Evolutionary conservation across 2,888 invertebrate species (phyloP), one percentile per base, ranked within the genome.

Genomic region (Philopedon plagiatum): DNA sequence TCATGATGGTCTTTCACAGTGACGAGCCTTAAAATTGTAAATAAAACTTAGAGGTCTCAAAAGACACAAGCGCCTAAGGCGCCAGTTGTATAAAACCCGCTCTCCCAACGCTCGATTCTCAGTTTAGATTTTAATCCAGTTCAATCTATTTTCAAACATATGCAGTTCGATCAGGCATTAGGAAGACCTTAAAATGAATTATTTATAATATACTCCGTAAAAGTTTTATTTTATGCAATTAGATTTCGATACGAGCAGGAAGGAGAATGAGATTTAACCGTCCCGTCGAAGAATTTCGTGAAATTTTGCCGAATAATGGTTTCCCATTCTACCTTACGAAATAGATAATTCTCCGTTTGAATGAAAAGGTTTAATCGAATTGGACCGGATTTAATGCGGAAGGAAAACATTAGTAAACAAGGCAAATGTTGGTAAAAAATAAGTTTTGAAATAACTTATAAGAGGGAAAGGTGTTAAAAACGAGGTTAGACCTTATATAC

Each of bases 171-270:
- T 39, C 23, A 13, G n/a, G 58, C 23, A 19, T 39, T 39, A 23
- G 5, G 15, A 58, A 58, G 23, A 23, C 15, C 21, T 39, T 13
- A 0, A 51, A 23, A 39, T 58, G 39, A 39, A 58, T 58, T 39
- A 39, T 58, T 58, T 58, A 58, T 58, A 9, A 34, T 56, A 56
- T 26, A 34, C 34, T 34, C 13, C 26, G 13, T 60, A 15, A 41
- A 60, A 60, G 41, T 26, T 60, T 60, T 26, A 60, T 60, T 23
- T 26, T 26, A 60, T 60, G 41, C 60, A 41, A 60, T 60, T 41
- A 23, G 26, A 60, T 39, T 26, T 37, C 41, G 39, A 41, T 41
- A 41, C 26, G 2, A 11, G 15, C 21, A 23, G n/a, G 26, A 41
- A 41, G 13, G 18, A 34, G 8, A 15, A 39, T 39, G 39, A 9